These are phyloP conservation scores for Polymixis flavicincta DNA, from an alignment of 2,888 invertebrate genomes.

Conservation along the genomic window DNA sequence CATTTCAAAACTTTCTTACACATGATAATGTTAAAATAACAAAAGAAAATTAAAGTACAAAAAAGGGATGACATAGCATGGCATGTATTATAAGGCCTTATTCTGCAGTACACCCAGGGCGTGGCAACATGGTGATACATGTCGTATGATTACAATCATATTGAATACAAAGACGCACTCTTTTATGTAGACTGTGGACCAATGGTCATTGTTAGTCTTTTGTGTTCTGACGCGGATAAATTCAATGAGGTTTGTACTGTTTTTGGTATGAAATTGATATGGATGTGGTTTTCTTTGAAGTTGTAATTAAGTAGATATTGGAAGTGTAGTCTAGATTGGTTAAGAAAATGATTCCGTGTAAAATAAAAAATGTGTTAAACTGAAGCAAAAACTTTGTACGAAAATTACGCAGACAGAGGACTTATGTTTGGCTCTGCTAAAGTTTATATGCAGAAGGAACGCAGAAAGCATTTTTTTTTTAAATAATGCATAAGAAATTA, in stretches of 20 bases:
- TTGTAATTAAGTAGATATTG: not conserved
- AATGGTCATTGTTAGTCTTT: constrained; percentile 63
- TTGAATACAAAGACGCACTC: constrained; percentile 73
- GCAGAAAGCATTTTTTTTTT: no score
- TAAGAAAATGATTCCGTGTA: not conserved
- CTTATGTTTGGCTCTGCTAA: no score
- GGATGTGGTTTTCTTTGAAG: not conserved
- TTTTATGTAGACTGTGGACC: constrained; percentile 49
- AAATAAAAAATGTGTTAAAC: not conserved
- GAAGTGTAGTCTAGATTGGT: no score
- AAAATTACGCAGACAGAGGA: no score
- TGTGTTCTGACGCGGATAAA: constrained; percentile 46
- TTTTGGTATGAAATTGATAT: constrained; percentile 44
- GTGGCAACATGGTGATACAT: constrained; percentile 58
- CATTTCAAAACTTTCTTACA: constrained; percentile 2
- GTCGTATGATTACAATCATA: constrained; percentile 73
- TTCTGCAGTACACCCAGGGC: constrained; percentile 46
- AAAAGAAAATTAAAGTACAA: constrained; percentile 39
- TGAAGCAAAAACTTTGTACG: no score
- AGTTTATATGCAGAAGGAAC: no score
- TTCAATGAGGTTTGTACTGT: constrained; percentile 35
- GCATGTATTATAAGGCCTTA: constrained; percentile 17
- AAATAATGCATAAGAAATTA: no score
- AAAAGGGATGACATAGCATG: constrained; percentile 36
- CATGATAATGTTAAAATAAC: constrained; percentile 25